Percentiles rank a stretch among this genome's conserved stretches.
These are phyloP conservation scores for Empis stercorea DNA, from an alignment of 2,888 invertebrate species.

Conservation along the genomic window DNA sequence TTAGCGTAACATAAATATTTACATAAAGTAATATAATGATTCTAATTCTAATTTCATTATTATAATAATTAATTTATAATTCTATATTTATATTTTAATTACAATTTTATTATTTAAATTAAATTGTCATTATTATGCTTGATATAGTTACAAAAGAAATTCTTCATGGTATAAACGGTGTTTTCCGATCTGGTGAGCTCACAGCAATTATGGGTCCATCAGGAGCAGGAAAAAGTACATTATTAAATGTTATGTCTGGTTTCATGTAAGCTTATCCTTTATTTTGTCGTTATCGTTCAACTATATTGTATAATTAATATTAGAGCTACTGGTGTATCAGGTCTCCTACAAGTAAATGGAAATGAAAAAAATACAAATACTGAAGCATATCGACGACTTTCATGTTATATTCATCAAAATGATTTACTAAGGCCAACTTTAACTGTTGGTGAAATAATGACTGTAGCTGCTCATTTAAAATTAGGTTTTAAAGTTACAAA, in stretches of 20 bases:
- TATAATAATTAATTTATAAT: no score
- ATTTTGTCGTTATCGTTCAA: no score
- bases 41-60: no score
- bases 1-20: no score
- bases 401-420: conserved; percentile 78
- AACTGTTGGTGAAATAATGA: conserved; percentile 71
- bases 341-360: conserved; percentile 61
- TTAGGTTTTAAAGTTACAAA: conserved; percentile 54
- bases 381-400: conserved; percentile 56
- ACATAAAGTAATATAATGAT: no score
- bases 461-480: conserved; percentile 68
- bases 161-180: conserved; percentile 46
- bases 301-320: no score
- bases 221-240: conserved; percentile 70
- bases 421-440: conserved; percentile 62
- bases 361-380: conserved; percentile 43
- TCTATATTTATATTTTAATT: no score
- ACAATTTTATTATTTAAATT: no score
- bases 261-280: conserved; percentile 57
- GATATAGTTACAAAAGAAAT: conserved; percentile 44
- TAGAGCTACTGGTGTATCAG: conserved; percentile 58
- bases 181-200: conserved; percentile 46
- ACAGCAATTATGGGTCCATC: conserved; percentile 54
- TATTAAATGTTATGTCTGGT: conserved; percentile 80
- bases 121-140: no score